Conservation (phyloP, 1,140 invertebrate species). For the Drosophila yakuba region DNA sequence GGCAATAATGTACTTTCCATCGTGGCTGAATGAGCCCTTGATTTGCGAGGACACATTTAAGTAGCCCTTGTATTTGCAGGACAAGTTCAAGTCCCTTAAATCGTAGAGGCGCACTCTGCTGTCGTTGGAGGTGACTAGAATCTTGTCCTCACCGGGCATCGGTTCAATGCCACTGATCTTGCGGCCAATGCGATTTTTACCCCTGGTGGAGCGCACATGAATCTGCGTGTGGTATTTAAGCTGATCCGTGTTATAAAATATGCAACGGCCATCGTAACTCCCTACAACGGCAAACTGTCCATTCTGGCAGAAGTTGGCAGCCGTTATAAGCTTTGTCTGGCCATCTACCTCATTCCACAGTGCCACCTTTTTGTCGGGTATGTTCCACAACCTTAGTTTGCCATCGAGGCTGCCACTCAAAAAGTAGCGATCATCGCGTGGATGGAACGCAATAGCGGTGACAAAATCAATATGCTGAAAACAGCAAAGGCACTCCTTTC, state of each 20-base stretch:
- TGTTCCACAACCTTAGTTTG: conserved; percentile 99
- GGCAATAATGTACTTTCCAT: conserved; percentile 98
- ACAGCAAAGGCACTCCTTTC: conserved; percentile 98
- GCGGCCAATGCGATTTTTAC: conserved; percentile 96
- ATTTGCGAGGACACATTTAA: conserved; percentile 99
- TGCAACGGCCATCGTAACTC: conserved; percentile 98
- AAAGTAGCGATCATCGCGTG: conserved; percentile 97
- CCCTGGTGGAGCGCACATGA: conserved; percentile 96
- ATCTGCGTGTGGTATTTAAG: conserved; percentile 99
- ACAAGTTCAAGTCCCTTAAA: conserved; percentile 96
- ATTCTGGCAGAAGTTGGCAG: conserved; percentile 98
- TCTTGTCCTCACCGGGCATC: conserved; percentile 98
- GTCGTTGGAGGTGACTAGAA: conserved; percentile 99
- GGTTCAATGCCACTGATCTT: conserved; percentile 99
- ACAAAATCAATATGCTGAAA: conserved; percentile 99
- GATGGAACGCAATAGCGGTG: conserved; percentile 99
- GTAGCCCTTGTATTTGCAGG: conserved; percentile 98
- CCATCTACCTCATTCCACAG: conserved; percentile 99
- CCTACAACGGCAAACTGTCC: conserved; percentile 99
- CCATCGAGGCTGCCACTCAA: conserved; percentile 97
- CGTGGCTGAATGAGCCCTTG: conserved; percentile 97
- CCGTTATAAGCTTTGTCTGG: conserved; percentile 97
- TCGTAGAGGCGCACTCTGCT: conserved; percentile 98
- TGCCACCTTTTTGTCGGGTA: conserved; percentile 98
- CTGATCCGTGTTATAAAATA: conserved; percentile 99